Conservation (phyloP, 1,140 invertebrate genomes). For the Phocides pigmalion region DNA sequence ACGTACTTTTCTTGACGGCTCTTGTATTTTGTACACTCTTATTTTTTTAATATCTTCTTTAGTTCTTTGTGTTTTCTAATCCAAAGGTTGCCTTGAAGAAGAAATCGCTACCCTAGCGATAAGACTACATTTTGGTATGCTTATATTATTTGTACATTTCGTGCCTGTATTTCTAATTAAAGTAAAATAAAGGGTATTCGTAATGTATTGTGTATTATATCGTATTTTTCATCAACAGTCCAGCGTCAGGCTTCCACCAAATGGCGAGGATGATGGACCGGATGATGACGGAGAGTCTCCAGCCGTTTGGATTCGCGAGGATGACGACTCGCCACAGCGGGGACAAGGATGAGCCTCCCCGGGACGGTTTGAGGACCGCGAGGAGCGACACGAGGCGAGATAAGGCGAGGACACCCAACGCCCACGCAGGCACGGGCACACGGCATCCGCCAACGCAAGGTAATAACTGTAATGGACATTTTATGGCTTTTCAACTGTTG, state of each 20-base stretch:
- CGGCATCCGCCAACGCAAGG: slow-evolving; percentile 73
- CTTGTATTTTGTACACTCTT: no score
- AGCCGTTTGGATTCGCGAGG: slow-evolving; percentile 86
- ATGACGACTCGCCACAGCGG: slow-evolving; percentile 78
- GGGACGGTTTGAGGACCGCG: slow-evolving; percentile 74
- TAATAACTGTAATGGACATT: no score
- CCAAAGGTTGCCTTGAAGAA: no score
- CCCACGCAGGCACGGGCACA: slow-evolving; percentile 64
- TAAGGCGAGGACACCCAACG: slow-evolving; percentile 52
- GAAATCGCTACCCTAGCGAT: no score
- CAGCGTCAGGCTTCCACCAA: slow-evolving; percentile 85
- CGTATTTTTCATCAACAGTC: slow-evolving; percentile 55
- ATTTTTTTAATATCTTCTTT: no score
- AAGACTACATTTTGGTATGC: no score
- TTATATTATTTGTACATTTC: no score
- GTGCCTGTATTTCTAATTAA: no score
- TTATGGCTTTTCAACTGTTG: neutral
- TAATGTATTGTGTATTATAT: no score
- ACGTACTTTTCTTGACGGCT: no score
- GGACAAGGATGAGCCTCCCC: slow-evolving; percentile 45
- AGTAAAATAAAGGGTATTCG: no score
- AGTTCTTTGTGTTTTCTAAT: no score
- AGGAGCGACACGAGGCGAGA: slow-evolving; percentile 57
- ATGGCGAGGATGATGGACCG: slow-evolving; percentile 90
- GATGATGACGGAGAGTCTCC: slow-evolving; percentile 86